phyloP scores from a whole-genome alignment of 2,888 invertebrate genomes.

The Tipula vernalis region DNA sequence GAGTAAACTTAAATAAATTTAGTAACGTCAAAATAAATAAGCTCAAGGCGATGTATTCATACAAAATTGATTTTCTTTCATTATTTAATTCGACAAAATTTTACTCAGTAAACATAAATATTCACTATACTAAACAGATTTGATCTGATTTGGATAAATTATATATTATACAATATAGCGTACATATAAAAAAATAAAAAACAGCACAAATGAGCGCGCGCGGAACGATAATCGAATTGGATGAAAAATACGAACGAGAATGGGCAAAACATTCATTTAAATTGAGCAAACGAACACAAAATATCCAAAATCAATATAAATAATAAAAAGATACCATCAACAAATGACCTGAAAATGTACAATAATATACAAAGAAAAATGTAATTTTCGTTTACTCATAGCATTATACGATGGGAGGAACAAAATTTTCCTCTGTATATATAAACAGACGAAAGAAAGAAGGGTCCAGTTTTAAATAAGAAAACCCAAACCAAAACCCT shows the following conservation, averaged over 20 bases:
- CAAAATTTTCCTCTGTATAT: not conserved
- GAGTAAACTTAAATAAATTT: not conserved
- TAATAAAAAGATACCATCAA: not conserved
- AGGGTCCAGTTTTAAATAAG: not conserved
- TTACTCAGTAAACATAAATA: not conserved
- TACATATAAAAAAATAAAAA: not conserved
- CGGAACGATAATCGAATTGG: not conserved
- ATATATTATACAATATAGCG: not conserved
- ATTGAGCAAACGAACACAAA: not conserved
- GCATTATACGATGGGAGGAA: not conserved
- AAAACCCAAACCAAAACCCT: not conserved
- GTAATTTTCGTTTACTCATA: not conserved
- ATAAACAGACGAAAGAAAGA: not conserved
- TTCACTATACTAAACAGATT: not conserved
- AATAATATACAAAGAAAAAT: not conserved
- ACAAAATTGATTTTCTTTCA: not conserved
- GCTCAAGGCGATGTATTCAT: not conserved
- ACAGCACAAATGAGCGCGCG: not conserved
- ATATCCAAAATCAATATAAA: not conserved
- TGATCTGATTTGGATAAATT: not conserved
- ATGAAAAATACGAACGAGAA: not conserved
- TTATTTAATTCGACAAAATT: not conserved
- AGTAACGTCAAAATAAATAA: not conserved
- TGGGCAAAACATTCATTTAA: not conserved
- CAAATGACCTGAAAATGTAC: not conserved